Conservation (phyloP, 2,888 invertebrate species). For the Molanna angustata region DNA sequence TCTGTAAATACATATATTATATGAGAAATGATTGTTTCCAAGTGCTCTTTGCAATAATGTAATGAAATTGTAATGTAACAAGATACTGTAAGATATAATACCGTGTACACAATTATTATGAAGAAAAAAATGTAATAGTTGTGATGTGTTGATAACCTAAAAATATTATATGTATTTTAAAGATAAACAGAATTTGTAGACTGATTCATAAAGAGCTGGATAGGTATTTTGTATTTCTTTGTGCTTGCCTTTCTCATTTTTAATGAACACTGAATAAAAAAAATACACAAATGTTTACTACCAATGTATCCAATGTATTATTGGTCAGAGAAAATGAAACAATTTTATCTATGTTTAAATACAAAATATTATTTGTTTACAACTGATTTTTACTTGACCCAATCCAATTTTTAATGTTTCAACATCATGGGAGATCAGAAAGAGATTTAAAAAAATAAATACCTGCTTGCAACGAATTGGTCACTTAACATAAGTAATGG, state of each 20-base stretch:
- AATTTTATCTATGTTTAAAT: conserved; percentile 16
- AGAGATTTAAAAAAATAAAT: too few relatives aligned
- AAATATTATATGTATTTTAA: conserved; percentile 23
- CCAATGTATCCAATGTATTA: conserved; percentile 16
- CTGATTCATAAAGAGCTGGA: conserved; percentile 18
- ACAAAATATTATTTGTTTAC: conserved; percentile 20
- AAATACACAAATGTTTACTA: conserved; percentile 19
- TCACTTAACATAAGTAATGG: too few relatives aligned
- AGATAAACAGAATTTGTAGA: conserved; percentile 15
- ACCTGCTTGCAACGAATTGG: too few relatives aligned
- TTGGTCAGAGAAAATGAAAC: conserved; percentile 17
- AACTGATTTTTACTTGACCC: conserved; percentile 4
- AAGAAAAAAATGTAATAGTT: too few relatives aligned
- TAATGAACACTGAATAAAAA: conserved; percentile 16
- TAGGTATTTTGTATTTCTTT: conserved; percentile 19
- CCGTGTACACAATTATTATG: conserved; percentile 16
- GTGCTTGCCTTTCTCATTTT: conserved; percentile 19
- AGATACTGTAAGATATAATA: conserved; percentile 15
- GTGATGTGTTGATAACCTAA: conserved; percentile 15
- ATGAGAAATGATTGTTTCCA: conserved; percentile 21
- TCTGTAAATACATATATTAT: conserved; percentile 18
- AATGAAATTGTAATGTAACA: conserved; percentile 13
- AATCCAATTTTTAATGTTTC: too few relatives aligned
- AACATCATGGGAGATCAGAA: too few relatives aligned
- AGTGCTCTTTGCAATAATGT: conserved; percentile 23